These are phyloP conservation scores for Pipistrellus kuhlii DNA, from an alignment of 2,797 vertebrate species.

Conservation along the genomic window DNA sequence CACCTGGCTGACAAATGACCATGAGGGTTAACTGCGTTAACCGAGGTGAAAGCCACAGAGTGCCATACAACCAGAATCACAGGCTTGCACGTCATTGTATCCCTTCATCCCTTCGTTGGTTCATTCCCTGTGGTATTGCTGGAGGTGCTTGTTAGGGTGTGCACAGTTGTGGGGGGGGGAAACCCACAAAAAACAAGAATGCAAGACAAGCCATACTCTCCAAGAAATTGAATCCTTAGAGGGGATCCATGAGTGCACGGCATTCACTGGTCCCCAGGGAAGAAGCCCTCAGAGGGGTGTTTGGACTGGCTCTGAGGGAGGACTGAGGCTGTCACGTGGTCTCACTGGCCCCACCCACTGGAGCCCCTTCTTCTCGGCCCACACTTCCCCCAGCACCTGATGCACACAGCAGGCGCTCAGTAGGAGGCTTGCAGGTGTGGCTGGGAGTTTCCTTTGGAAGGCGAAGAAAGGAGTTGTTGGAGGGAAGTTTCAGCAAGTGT, in stretches of 20 bases:
- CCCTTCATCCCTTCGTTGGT: background rate
- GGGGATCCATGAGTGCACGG: rapidly evolving
- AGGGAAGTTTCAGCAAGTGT: background rate
- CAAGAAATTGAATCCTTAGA: background rate
- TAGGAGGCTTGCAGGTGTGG: background rate
- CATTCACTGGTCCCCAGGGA: too few relatives aligned
- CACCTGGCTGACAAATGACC: background rate
- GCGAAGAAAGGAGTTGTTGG: conserved; percentile 19
- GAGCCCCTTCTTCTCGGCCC: background rate
- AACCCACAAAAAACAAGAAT: background rate
- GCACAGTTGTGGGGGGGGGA: rapidly evolving
- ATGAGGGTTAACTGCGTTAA: background rate
- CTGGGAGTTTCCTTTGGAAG: background rate
- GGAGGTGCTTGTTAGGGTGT: background rate
- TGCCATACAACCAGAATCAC: rapidly evolving
- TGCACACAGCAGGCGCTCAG: background rate
- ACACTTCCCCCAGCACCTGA: rapidly evolving
- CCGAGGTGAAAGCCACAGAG: background rate
- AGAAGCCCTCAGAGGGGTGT: background rate
- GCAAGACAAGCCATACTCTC: background rate
- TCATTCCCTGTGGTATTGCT: background rate
- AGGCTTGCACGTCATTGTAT: too few relatives aligned
- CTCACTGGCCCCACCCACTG: background rate
- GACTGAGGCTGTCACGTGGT: background rate
- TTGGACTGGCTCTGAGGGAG: background rate